phyloP scores from a whole-genome alignment of 2,888 invertebrate species.

The Hyalella azteca region DNA sequence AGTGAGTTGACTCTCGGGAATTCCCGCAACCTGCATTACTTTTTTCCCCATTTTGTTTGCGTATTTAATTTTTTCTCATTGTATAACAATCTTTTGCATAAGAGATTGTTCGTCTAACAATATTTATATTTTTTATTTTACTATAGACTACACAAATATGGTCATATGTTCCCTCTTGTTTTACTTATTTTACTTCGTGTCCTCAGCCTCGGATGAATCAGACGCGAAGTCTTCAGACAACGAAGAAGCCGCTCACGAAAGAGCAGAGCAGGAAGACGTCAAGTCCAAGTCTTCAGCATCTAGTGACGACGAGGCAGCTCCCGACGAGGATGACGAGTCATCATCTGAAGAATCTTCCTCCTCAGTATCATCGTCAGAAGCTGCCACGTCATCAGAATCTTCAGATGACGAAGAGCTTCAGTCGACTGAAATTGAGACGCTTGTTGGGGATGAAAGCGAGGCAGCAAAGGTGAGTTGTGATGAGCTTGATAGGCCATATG shows the following conservation, averaged over 20 bases:
- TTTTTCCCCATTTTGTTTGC: no score
- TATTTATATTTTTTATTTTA: no score
- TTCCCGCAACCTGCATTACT: no score
- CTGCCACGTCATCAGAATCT: not conserved
- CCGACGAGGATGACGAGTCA: not conserved
- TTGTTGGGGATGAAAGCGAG: not conserved
- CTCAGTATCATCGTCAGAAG: not conserved
- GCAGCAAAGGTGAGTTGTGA: not conserved
- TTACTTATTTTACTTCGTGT: no score
- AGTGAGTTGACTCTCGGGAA: no score
- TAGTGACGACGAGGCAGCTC: not conserved
- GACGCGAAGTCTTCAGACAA: not conserved
- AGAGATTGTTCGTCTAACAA: no score
- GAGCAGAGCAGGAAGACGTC: not conserved
- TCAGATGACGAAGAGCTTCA: not conserved
- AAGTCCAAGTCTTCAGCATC: not conserved
- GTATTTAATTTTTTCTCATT: no score
- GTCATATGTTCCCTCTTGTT: no score
- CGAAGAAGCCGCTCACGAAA: not conserved
- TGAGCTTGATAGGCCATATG: no score
- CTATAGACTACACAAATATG: no score
- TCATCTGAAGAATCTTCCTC: not conserved
- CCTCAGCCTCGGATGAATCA: constrained; percentile 14
- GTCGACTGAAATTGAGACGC: not conserved
- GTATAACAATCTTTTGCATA: no score